Percentiles rank a stretch among this genome's conserved stretches.
These are phyloP conservation scores for Euphydryas editha DNA, from an alignment of 2,888 invertebrate species.

Conservation along the genomic window DNA sequence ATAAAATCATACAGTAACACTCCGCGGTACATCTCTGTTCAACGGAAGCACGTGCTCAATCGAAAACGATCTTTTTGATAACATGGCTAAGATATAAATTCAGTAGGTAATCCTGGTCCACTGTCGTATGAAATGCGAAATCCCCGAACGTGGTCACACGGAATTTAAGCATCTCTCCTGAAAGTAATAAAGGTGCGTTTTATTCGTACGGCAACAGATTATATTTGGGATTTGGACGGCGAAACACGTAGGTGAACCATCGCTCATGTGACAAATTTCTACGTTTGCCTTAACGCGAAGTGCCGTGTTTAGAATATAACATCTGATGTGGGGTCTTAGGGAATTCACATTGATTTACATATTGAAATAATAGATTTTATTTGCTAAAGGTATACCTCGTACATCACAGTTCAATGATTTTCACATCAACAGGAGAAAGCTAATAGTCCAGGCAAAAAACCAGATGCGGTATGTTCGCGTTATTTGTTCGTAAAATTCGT, in stretches of 20 bases:
- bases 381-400: slow-evolving; percentile 41
- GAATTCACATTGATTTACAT: slow-evolving; percentile 79
- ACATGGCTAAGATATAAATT: slow-evolving; percentile 76
- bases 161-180: slow-evolving; percentile 80
- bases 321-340: slow-evolving; percentile 63
- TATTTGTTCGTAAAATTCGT: slow-evolving; percentile 1
- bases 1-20: slow-evolving; percentile 80
- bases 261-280: slow-evolving; percentile 84
- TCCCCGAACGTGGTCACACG: slow-evolving; percentile 66
- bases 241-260: slow-evolving; percentile 83
- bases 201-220: slow-evolving; percentile 76
- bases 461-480: not conserved
- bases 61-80: slow-evolving; percentile 74
- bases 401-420: slow-evolving; percentile 11
- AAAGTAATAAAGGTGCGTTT: slow-evolving; percentile 83
- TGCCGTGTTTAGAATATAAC: slow-evolving; percentile 82
- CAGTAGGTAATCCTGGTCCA: slow-evolving; percentile 68
- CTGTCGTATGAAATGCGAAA: slow-evolving; percentile 73
- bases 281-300: slow-evolving; percentile 82
- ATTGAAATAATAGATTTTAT: slow-evolving; percentile 55
- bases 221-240: slow-evolving; percentile 80
- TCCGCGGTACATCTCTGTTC: slow-evolving; percentile 63
- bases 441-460: not conserved
- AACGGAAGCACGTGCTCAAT: slow-evolving; percentile 53
- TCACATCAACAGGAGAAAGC: not conserved